These are phyloP conservation scores for Drosophila meridiana DNA, from an alignment of 2,888 invertebrate genomes.

Conservation along the genomic window DNA sequence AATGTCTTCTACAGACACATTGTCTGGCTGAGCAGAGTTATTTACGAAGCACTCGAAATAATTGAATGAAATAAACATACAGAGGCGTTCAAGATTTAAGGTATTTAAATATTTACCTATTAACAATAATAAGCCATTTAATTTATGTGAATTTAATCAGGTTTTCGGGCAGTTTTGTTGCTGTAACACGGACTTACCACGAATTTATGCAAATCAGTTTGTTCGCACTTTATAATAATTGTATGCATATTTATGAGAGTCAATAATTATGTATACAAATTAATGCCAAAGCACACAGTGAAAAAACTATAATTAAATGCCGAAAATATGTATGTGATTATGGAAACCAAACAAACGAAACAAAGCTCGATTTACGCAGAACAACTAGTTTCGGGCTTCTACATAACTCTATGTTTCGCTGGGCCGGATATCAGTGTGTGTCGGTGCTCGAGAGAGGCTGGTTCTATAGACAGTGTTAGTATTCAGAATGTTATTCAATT, in stretches of 20 bases:
- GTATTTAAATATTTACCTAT: slow-evolving; percentile 9
- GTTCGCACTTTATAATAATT: slow-evolving; percentile 71
- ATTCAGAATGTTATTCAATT: slow-evolving; percentile 53
- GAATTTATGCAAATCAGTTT: slow-evolving; percentile 62
- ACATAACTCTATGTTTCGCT: slow-evolving; percentile 24
- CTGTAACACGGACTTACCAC: slow-evolving; percentile 12
- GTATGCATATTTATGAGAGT: slow-evolving; percentile 71
- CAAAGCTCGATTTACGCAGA: slow-evolving; percentile 16
- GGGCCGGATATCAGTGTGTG: slow-evolving; percentile 47
- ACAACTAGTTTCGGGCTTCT: slow-evolving; percentile 37
- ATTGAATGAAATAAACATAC: neutral
- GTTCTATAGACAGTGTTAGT: slow-evolving; percentile 30
- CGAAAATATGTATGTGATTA: neutral
- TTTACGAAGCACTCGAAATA: neutral
- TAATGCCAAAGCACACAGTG: slow-evolving; percentile 13
- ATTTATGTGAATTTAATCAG: slow-evolving; percentile 28
- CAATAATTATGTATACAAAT: slow-evolving; percentile 48
- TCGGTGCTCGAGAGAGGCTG: slow-evolving; percentile 24
- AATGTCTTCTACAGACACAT: neutral
- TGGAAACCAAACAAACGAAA: neutral
- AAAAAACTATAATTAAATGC: slow-evolving; percentile 27
- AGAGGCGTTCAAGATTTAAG: neutral
- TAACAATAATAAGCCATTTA: slow-evolving; percentile 10
- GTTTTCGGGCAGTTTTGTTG: slow-evolving; percentile 28
- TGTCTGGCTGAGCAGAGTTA: neutral